Percentiles rank a stretch among this genome's conserved stretches.
These are phyloP conservation scores for Delphinus delphis DNA, from an alignment of 2,113 vertebrate genomes.

Conservation along the genomic window DNA sequence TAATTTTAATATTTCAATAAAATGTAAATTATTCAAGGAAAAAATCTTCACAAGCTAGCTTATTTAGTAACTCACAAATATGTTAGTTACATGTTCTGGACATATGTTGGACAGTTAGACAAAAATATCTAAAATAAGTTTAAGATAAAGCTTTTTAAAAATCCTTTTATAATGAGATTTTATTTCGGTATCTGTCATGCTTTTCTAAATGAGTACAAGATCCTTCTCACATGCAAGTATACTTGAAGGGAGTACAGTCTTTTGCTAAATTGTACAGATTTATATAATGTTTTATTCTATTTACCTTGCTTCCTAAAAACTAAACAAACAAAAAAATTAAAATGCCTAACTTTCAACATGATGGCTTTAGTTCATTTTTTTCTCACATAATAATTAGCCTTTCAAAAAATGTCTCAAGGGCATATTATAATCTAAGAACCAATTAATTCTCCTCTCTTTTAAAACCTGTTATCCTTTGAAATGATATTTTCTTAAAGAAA, in stretches of 20 bases:
- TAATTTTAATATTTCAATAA: not conserved
- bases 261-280: constrained; percentile 23
- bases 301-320: not conserved
- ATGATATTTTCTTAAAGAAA: constrained; percentile 6
- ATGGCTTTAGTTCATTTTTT: constrained; percentile 35
- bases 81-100: not conserved
- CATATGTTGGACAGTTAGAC: not conserved
- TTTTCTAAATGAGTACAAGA: not conserved
- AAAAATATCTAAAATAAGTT: constrained; percentile 33
- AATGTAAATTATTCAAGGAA: not conserved
- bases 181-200: not conserved
- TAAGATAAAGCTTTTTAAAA: not conserved
- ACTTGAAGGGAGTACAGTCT: not conserved
- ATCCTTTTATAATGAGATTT: not conserved
- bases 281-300: not conserved
- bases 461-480: not conserved
- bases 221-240: not conserved
- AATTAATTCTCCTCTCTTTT: constrained; percentile 11
- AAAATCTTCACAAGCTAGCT: not conserved
- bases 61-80: constrained; percentile 15
- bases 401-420: not conserved
- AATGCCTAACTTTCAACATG: not conserved
- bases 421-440: constrained; percentile 10
- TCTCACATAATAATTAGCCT: constrained; percentile 48
- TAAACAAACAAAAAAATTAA: not conserved